Evolutionary conservation across 1,140 invertebrate species (phyloP).

Genomic region (Leptonema lineaticorne): DNA sequence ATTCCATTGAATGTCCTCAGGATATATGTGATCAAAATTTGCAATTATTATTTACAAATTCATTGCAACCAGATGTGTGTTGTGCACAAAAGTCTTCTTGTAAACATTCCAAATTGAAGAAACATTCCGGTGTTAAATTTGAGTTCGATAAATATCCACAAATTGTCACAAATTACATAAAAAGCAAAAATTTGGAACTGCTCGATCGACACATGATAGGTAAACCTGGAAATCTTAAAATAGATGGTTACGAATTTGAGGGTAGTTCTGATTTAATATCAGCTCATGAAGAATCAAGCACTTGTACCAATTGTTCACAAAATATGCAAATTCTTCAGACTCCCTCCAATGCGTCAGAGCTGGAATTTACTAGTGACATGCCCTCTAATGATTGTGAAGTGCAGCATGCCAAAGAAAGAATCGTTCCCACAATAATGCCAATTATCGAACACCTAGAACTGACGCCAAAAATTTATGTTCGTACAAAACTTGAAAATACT

Average conservation of each 20-base stretch:
- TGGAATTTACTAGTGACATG: slow-evolving; percentile 64
- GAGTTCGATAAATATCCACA: slow-evolving; percentile 70
- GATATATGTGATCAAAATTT: background rate
- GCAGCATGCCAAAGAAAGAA: slow-evolving; percentile 50
- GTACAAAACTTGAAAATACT: slow-evolving; percentile 51
- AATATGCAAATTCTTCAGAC: slow-evolving; percentile 60
- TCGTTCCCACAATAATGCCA: slow-evolving; percentile 41
- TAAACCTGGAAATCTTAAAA: slow-evolving; percentile 57
- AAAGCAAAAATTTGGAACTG: slow-evolving; percentile 68
- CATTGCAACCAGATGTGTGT: slow-evolving; percentile 43
- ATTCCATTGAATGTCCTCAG: background rate
- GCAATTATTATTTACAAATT: background rate
- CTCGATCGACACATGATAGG: slow-evolving; percentile 63
- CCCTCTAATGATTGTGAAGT: slow-evolving; percentile 49
- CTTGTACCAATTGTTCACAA: slow-evolving; percentile 54
- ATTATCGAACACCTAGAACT: slow-evolving; percentile 43
- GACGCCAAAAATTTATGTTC: slow-evolving; percentile 49
- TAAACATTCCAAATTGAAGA: slow-evolving; percentile 61
- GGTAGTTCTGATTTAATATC: slow-evolving; percentile 47
- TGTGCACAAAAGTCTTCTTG: slow-evolving; percentile 45
- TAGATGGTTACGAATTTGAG: slow-evolving; percentile 55
- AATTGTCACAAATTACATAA: slow-evolving; percentile 70
- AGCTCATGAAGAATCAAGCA: slow-evolving; percentile 54
- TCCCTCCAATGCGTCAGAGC: slow-evolving; percentile 67
- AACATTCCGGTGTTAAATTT: slow-evolving; percentile 69